Base-by-base conservation (phyloP, 1,140 invertebrate species). In the Trachymyrmex cornetzi region DNA sequence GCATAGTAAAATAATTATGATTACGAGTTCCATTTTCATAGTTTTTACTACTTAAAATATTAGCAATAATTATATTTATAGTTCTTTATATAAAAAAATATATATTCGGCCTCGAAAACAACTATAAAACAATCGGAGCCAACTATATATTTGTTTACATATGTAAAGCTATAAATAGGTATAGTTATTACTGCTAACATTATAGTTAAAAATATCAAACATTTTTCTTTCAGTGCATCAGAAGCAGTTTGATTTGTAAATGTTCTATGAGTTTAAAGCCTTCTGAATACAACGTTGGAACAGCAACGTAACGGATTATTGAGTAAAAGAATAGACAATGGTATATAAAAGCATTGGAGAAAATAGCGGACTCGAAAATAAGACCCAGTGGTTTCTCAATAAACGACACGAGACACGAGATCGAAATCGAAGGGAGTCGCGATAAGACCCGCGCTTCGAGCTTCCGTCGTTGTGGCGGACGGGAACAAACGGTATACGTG, bases 401-500 rank as follows among this genome's bases (percentile, higher is more conserved):
- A 44, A 74, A 82, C 6, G 24, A 50, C 69, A 67, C 55, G 84
- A 87, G 24, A 50, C 69, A 67, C 55, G 84, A 87, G 77, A 88
- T 88, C 57, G 85, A 86, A 79, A 88, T 86, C 66, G 64, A 61
- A 63, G 38, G 30, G 61, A 64, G 44, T 3, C 27, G 19, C 67
- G 85, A 89, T 89, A 87, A 84, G 44, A 34, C 24, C 55, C 22
- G 50, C 48, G 79, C 44, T 90, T 87, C 22, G 50, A 34, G 79
- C 44, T 90, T 87, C 88, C 85, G 75, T 61, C 75, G 55, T 66
- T 82, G 63, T 34, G n/a, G 53, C 14, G 55, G 57, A 89, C 24
- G 79, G 57, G 30, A 82, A 87, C 85, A 84, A 82, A 74, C 55
- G 85, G 77, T 84, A 82, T 72, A 90, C 85, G 66, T 79, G 77